Base-by-base conservation (phyloP, 1,140 invertebrate species). In the Mycetomoellerius zeteki region DNA sequence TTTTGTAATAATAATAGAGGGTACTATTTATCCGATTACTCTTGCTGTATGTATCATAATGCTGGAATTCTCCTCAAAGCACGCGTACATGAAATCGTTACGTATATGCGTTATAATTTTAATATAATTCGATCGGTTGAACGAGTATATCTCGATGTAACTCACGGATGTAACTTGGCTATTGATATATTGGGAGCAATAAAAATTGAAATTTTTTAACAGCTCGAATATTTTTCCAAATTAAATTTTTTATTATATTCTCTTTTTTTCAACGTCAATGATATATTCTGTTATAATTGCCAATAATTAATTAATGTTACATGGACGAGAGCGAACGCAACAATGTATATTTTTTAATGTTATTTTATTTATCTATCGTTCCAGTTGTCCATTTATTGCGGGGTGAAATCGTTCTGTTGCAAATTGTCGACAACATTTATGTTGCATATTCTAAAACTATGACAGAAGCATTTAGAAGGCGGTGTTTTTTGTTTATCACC, bases 11-110 rank as follows among this genome's bases (percentile, higher is more conserved):
- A 82, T 82, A 82, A 82, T 73, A 37, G 80, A 82, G 50, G 52
- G 67, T 60, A 82, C 67, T 73, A 67, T 82, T 82, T 82, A 82
- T 82, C 80, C 80, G 80, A 82, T 82, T 82, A 82, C 80, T 37
- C 27, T 71, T 67, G 43, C 54, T 73, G 12, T 82, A 21, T 30
- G 37, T 47, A 82, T 24, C 54, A 60, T 84, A 84, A 73, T 75
- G n/a, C 54, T 37, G 69, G 54, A 10, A 27, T 84, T 84, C 69
- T 84, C 50, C 27, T 30, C 37, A 14, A 27, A 37, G 47, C 19
- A 14, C 27, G 52, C 52, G 37, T 72, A 71, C 8, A 27, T 60
- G 33, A 54, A 16, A 47, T 58, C 54, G 52, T 58, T 73, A 14
- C 19, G 24, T 5, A 16, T 56, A 14, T 54, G 78, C 47, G n/a